Base-by-base conservation (phyloP, 2,888 invertebrate genomes). In the Serrognathus titanus region DNA sequence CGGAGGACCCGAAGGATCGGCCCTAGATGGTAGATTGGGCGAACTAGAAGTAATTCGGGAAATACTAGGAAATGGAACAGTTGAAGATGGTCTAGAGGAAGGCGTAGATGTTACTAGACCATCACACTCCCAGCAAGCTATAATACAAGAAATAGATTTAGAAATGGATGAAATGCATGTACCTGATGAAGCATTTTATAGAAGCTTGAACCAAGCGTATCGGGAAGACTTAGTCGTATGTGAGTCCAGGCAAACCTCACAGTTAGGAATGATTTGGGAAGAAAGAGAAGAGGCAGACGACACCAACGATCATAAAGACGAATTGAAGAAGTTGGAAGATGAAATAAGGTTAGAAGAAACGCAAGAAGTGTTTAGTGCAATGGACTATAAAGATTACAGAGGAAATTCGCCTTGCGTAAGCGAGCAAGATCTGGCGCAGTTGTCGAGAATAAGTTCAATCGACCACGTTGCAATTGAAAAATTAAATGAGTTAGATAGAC, bases 221-320 rank as follows among this genome's bases (percentile, higher is more conserved):
- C 82, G 93, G 51, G 92, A 93, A 64, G 90, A 91, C 71, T 79
- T 89, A 57, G 87, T 87, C 31, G 83, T 78, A 53, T 74, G 70
- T 57, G 76, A 81, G 16, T 74, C 82, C 12, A 82, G 86, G 61
- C 85, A 87, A 54, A 79, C 84, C 60, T 89, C 89, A 49, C 90
- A 92, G 66, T 78, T 92, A 63, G 90, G 88, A 60, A 90, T 92
- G 88, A 92, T 92, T 66, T 91, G 92, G 87, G 92, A 92, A 75
- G 90, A 90, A 66, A 86, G 88, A 9, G 90, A 91, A 75, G 91
- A 92, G 66, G 77, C 79, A 24, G 88, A 88, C 61, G 83, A 84
- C 43, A 75, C 76, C 12, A 79, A 78, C 53, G 79, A 79, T 40
- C 71, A 71, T 37, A 63, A 69, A 49, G 66, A 70, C 31, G 71